phyloP scores from a whole-genome alignment of 2,797 vertebrate genomes.

The Phataginus tetradactyla region DNA sequence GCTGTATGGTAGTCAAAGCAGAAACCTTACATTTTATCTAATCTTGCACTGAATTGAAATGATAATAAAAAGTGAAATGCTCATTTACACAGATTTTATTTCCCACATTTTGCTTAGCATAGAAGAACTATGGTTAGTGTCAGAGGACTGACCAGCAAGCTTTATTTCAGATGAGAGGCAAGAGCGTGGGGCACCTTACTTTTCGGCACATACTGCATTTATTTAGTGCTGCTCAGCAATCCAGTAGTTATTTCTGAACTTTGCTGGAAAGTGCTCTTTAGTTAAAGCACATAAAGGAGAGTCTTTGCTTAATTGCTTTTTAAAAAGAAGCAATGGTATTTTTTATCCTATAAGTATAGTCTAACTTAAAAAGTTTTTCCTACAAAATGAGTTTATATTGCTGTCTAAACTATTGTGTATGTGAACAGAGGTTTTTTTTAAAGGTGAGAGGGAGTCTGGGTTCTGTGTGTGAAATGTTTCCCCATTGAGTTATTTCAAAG shows the following conservation, averaged over 20 bases:
- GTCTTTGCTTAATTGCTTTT: constrained; percentile 71
- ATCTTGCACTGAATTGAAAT: constrained; percentile 85
- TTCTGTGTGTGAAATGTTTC: constrained; percentile 54
- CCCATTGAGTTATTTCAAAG: constrained; percentile 57
- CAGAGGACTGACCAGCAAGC: constrained; percentile 57
- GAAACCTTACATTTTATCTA: constrained; percentile 70
- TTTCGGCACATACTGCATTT: constrained; percentile 45
- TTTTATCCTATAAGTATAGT: constrained; percentile 83
- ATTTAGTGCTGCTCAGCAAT: constrained; percentile 50
- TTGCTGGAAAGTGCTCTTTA: constrained; percentile 75
- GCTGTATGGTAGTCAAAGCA: constrained; percentile 72
- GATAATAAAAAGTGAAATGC: constrained; percentile 67
- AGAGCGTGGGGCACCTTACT: constrained; percentile 81
- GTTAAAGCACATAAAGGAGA: constrained; percentile 79
- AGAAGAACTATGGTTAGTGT: constrained; percentile 67
- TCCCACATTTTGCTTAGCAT: constrained; percentile 77
- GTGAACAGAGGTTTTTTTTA: constrained; percentile 76
- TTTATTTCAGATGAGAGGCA: constrained; percentile 53
- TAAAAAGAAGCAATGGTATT: constrained; percentile 79
- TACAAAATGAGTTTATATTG: constrained; percentile 84
- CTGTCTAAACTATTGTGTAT: constrained; percentile 80
- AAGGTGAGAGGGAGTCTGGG: constrained; percentile 44
- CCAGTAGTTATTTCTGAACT: constrained; percentile 68
- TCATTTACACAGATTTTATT: constrained; percentile 80
- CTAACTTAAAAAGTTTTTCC: constrained; percentile 84